phyloP scores from a whole-genome alignment of 2,113 vertebrate genomes.

The Varanus salvator region DNA sequence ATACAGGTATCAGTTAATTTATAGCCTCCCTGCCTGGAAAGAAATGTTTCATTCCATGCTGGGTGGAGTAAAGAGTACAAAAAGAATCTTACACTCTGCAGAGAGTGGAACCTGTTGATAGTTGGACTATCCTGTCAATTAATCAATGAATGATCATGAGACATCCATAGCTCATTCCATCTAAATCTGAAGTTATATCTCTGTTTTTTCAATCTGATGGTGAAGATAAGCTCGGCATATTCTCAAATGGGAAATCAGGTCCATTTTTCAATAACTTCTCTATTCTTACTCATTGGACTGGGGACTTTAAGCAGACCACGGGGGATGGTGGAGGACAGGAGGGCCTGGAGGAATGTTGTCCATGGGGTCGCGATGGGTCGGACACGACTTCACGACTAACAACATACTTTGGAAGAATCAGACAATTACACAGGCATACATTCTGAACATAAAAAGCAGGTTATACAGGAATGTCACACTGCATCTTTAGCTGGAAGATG shows the following conservation, averaged over 20 bases:
- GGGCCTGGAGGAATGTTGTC: too few relatives aligned
- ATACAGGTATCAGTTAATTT: constrained; percentile 40
- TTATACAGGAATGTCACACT: not conserved
- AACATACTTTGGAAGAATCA: too few relatives aligned
- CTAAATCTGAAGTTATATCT: not conserved
- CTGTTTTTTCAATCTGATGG: not conserved
- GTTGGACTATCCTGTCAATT: not conserved
- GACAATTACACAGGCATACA: not conserved
- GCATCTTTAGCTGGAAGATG: not conserved
- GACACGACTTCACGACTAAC: too few relatives aligned
- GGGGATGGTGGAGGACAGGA: too few relatives aligned
- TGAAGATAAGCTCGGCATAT: not conserved
- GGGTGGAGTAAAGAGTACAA: not conserved
- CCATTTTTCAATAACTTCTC: not conserved
- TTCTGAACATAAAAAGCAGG: not conserved
- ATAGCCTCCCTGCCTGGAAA: constrained; percentile 10
- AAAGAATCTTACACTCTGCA: not conserved
- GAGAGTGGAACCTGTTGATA: not conserved
- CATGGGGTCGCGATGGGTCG: too few relatives aligned
- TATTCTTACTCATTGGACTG: not conserved
- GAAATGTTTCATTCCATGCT: constrained; percentile 40
- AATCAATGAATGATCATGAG: not conserved
- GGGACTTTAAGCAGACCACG: not conserved
- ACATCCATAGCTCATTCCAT: not conserved
- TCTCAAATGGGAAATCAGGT: not conserved